phyloP scores from a whole-genome alignment of 2,797 vertebrate species.

The Lerista edwardsae region DNA sequence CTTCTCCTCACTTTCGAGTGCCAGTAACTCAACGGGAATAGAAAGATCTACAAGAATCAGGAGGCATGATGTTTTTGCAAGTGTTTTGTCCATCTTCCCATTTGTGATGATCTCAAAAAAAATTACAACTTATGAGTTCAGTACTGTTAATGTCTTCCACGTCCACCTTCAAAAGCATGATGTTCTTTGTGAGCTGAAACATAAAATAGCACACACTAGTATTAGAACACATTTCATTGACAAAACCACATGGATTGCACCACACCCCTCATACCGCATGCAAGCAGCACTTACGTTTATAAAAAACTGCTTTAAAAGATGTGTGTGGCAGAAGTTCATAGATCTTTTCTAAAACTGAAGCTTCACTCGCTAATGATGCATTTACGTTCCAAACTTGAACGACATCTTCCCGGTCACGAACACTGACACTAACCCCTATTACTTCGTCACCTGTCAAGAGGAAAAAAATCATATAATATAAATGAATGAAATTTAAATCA shows the following conservation, averaged over 20 bases:
- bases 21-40: constrained; percentile 63
- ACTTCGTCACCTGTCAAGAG: constrained; percentile 89
- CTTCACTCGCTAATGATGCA: constrained; percentile 86
- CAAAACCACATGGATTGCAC: constrained; percentile 4
- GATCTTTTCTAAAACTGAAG: constrained; percentile 90
- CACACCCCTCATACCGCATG: neutral
- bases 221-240: constrained; percentile 35
- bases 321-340: constrained; percentile 90
- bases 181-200: constrained; percentile 92
- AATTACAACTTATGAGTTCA: constrained; percentile 60
- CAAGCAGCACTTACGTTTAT: constrained; percentile 89
- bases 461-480: neutral
- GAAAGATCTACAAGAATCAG: constrained; percentile 60
- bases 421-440: constrained; percentile 91
- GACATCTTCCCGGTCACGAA: constrained; percentile 91
- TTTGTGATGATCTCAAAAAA: constrained; percentile 67
- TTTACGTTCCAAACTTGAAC: constrained; percentile 96
- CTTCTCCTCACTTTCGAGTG: constrained; percentile 51
- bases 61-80: constrained; percentile 46
- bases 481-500: too few species aligned
- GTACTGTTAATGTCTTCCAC: constrained; percentile 84
- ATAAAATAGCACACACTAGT: constrained; percentile 45
- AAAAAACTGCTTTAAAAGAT: constrained; percentile 94
- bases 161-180: constrained; percentile 93
- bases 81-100: constrained; percentile 65